A percentile compares a stretch with the other conserved stretches of the same genome.
phyloP scores from a whole-genome alignment of 2,797 vertebrate genomes.

The Leptodactylus fallax region DNA sequence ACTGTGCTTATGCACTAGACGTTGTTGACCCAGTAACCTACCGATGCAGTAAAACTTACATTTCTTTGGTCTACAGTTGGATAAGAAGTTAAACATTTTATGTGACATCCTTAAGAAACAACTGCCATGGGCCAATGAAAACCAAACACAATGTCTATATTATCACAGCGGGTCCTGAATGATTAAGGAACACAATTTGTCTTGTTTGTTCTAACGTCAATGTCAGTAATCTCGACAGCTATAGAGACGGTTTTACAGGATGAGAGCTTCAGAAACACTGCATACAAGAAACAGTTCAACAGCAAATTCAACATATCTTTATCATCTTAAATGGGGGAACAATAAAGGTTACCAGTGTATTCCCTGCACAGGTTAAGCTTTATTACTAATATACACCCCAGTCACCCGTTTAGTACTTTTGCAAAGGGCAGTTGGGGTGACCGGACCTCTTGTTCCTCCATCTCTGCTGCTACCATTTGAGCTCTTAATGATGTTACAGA shows the following conservation, averaged over 20 bases:
- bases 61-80: conserved; percentile 20
- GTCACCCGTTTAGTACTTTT: too few relatives aligned
- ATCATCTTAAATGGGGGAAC: too few relatives aligned
- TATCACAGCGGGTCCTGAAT: background rate
- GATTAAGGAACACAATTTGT: background rate
- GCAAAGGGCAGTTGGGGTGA: too few relatives aligned
- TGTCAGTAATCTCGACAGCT: background rate
- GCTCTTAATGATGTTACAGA: too few relatives aligned
- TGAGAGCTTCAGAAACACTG: background rate
- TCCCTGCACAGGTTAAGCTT: too few relatives aligned
- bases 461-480: too few relatives aligned
- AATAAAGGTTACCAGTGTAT: too few relatives aligned
- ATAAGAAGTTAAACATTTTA: background rate
- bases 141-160: background rate
- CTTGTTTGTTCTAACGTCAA: background rate
- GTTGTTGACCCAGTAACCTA: conserved; percentile 15
- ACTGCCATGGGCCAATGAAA: background rate
- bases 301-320: too few relatives aligned
- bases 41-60: conserved; percentile 9
- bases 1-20: background rate
- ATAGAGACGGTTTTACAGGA: background rate
- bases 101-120: background rate
- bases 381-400: too few relatives aligned
- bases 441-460: too few relatives aligned
- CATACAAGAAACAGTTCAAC: too few relatives aligned